Conservation (phyloP, 2,797 vertebrate genomes). For the Nyctibius grandis region DNA sequence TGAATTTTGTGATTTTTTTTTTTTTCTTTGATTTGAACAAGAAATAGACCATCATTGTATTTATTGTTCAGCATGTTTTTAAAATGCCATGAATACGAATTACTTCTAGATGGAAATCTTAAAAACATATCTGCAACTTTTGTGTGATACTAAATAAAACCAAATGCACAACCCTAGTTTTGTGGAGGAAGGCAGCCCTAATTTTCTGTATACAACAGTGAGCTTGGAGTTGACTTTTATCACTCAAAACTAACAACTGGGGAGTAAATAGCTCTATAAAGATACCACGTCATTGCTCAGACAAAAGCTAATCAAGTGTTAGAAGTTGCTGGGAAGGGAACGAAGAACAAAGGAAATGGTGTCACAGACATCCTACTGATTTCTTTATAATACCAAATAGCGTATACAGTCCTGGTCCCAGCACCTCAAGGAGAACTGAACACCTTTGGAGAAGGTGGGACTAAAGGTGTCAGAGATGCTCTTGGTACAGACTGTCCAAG, state of each 20-base stretch:
- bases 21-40: too few relatives aligned
- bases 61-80: background rate
- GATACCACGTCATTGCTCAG: background rate
- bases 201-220: background rate
- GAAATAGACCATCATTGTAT: background rate
- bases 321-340: background rate
- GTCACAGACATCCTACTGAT: background rate
- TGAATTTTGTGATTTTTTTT: background rate
- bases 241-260: background rate
- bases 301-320: background rate
- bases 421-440: background rate
- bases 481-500: background rate
- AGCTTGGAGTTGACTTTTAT: background rate
- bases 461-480: background rate
- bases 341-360: background rate
- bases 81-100: background rate
- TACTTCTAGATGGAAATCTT: background rate
- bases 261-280: background rate
- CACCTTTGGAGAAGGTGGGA: background rate
- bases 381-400: background rate
- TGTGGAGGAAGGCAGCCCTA: background rate
- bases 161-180: background rate
- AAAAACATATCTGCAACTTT: background rate
- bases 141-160: background rate
- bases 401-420: background rate